Evolutionary conservation across 2,888 invertebrate species (phyloP), one percentile per base, ranked within the genome.

Genomic region (Lasioglossum figueresi): DNA sequence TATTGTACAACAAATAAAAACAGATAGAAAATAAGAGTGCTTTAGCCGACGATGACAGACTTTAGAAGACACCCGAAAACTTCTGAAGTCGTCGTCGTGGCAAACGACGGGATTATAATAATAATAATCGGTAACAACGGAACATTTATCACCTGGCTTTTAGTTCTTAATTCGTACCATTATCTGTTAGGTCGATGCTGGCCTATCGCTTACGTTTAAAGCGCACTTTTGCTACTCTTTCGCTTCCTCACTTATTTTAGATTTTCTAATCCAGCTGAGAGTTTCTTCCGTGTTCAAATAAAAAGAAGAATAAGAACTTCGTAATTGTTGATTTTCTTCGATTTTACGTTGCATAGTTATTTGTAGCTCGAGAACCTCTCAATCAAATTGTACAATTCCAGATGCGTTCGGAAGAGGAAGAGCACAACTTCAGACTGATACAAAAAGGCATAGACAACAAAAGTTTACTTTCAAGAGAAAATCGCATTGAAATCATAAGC

Each of bases 1-100:
- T 66, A 66, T 66, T 34, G 31, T 66, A 66, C 34, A 66, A 66
- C 66, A 19, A 34, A 66, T 34, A 31, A 34, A 66, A 66, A 66
- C 16, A 3, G 31, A 66, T 27, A 59, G 1, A 63, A n/a, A 63
- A 16, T 12, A 12, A 63, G 31, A 63, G 59, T 59, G 59, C 59
- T 27, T 59, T 12, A 4, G 12, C 59, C 59, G 59, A 59, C 59
- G 59, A 59, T 59, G 27, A 59, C 59, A 4, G 59, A 59, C 59
- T 59, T 14, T 27, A 52, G 23, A 52, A 52, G 52, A 23, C 52
- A 52, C 52, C 52, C 23, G 23, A 52, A 10, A 52, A 23, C 52
- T 52, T 52, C 52, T 52, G 23, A 3, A 52, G 52, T n/a, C 23
- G 52, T 52, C 52, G 23, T 52, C 52, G 52, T 52, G 52, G 8